Percentiles rank a stretch among this genome's conserved stretches.
phyloP scores from a whole-genome alignment of 1,140 invertebrate species.

The Lucilia cuprina region DNA sequence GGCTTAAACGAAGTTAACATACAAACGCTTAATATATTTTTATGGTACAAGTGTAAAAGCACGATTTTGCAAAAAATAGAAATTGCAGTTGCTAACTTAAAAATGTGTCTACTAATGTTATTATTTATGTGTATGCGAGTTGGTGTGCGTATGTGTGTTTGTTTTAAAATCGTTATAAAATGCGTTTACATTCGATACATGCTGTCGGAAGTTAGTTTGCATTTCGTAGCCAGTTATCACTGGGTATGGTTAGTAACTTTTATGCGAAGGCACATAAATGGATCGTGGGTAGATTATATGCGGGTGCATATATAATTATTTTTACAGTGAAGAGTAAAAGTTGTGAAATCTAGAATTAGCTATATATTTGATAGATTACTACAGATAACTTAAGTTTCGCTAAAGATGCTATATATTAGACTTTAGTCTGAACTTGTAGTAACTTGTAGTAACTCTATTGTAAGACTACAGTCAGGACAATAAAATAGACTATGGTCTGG shows the following conservation, averaged over 20 bases:
- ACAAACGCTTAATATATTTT: neutral
- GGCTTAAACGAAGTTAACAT: neutral
- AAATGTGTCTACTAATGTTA: constrained; percentile 21
- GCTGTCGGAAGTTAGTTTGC: neutral
- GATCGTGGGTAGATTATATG: neutral
- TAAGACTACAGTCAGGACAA: no score
- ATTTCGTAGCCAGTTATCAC: neutral
- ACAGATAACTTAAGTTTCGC: no score
- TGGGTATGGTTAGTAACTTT: neutral
- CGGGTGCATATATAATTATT: neutral
- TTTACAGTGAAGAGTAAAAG: no score
- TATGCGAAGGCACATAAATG: neutral
- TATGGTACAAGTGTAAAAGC: neutral
- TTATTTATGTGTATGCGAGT: neutral
- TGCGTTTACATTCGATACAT: neutral
- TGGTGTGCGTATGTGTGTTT: neutral
- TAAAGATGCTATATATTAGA: no score
- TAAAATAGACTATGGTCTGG: no score
- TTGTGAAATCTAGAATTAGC: no score
- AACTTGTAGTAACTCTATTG: no score
- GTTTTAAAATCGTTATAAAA: neutral
- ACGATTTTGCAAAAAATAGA: neutral
- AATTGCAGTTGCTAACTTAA: constrained; percentile 18
- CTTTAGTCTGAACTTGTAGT: no score
- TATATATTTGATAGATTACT: no score